phyloP scores from a whole-genome alignment of 1,140 invertebrate species.

The Drusus annulatus region DNA sequence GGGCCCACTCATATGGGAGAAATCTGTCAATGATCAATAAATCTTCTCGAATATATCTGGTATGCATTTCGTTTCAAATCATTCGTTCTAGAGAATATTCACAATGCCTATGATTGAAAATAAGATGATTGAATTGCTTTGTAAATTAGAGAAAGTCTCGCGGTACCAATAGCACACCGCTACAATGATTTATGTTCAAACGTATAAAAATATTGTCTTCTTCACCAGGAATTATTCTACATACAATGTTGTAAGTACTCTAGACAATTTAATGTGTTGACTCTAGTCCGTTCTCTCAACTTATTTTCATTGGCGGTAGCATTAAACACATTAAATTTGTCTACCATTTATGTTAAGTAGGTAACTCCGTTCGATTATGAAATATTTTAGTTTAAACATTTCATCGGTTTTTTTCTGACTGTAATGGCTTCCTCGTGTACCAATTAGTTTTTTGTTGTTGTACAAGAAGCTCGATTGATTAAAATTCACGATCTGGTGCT shows the following conservation, averaged over 20 bases:
- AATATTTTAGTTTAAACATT: neutral
- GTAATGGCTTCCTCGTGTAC: too few relatives aligned
- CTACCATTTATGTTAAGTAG: too few relatives aligned
- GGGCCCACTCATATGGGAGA: slow-evolving; percentile 1
- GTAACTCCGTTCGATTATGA: neutral
- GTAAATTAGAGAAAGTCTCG: slow-evolving; percentile 9
- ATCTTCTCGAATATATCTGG: slow-evolving; percentile 19
- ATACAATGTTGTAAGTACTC: too few relatives aligned
- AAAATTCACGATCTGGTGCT: too few relatives aligned
- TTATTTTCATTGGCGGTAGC: too few relatives aligned
- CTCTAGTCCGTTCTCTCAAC: too few relatives aligned
- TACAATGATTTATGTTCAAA: slow-evolving; percentile 5
- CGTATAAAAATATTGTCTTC: too few relatives aligned
- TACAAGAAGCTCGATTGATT: too few relatives aligned
- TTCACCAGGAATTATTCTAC: too few relatives aligned
- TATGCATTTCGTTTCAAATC: slow-evolving; percentile 19
- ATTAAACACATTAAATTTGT: too few relatives aligned
- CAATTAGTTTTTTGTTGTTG: too few relatives aligned
- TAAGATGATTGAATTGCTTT: slow-evolving; percentile 18
- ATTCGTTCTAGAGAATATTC: slow-evolving; percentile 10
- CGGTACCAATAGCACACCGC: neutral
- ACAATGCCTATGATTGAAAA: slow-evolving; percentile 12
- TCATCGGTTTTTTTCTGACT: neutral
- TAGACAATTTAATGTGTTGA: too few relatives aligned
- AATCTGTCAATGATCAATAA: slow-evolving; percentile 38